Percentiles rank a stretch among this genome's conserved stretches.
phyloP scores from a whole-genome alignment of 1,140 invertebrate genomes.

The Bathynomus jamesi region DNA sequence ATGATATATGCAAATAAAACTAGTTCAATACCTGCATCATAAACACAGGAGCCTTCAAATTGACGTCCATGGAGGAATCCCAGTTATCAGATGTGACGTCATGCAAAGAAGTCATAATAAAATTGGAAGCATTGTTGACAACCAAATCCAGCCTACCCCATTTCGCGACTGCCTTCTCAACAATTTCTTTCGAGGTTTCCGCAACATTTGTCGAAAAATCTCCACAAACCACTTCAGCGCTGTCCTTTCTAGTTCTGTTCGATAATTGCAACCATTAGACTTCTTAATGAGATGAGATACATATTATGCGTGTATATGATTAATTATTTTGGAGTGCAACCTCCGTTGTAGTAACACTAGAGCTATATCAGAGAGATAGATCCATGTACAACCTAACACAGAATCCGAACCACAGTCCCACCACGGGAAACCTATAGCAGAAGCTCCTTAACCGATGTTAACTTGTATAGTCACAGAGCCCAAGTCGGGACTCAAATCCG shows the following conservation, averaged over 20 bases:
- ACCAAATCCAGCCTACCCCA: conserved; percentile 21
- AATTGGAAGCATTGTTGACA: conserved; percentile 23
- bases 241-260: conserved; percentile 8
- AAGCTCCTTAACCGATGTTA: too few species aligned
- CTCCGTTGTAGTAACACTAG: too few species aligned
- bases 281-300: too few species aligned
- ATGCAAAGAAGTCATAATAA: conserved; percentile 4
- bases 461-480: too few species aligned
- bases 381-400: too few species aligned
- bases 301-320: too few species aligned
- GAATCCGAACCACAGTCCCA: too few species aligned
- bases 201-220: conserved; percentile 6
- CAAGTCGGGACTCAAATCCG: too few species aligned
- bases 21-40: conserved; percentile 26
- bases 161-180: conserved; percentile 6
- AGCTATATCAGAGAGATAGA: too few species aligned
- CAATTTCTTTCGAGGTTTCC: not conserved
- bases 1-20: too few species aligned
- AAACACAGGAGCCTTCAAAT: conserved; percentile 23
- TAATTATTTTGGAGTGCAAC: too few species aligned
- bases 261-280: not conserved
- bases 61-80: conserved; percentile 15
- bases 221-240: conserved; percentile 5
- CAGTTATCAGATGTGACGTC: conserved; percentile 10
- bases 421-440: too few species aligned